Base-by-base conservation (phyloP, 2,888 invertebrate genomes). In the Eilema griseolum region DNA sequence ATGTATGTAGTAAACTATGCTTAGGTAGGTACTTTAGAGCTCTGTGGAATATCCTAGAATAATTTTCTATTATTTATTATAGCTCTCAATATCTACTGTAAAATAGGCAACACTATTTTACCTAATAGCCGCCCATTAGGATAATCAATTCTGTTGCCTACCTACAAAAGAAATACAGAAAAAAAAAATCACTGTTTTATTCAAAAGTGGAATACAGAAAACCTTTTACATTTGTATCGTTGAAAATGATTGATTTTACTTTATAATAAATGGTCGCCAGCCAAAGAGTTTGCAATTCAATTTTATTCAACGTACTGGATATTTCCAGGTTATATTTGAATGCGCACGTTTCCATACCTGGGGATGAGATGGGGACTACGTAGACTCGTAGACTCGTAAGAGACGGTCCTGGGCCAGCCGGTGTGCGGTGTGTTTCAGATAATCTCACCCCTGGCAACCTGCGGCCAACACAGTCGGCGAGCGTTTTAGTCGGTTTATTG, bases 271-370 rank as follows among this genome's bases (percentile, higher is more conserved):
- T 69, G 60, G 67, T 31, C 70, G 67, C 66, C 63, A 66, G 79
- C 69, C 71, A 16, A 10, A 1, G 7, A 1, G 66, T 82, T 81
- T 79, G 78, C 81, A 81, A 81, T 65, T 81, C 81, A 79, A 81
- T 79, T 16, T 7, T 23, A 11, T 59, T 2, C n/a, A 52, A 8
- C 59, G 31, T 56, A 67, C n/a, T 65, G 63, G 46, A 74, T 70
- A 33, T 66, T 72, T 74, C 52, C 26, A 66, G 52, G 73, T 71
- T 74, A 69, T 69, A 69, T 71, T 88, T 88, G 85, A 90, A 78
- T 59, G 12, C 20, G n/a, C n/a, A n/a, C n/a, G n/a, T n/a, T n/a
- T n/a, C n/a, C n/a, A n/a, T n/a, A n/a, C n/a, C n/a, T n/a, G n/a
- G n/a, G n/a, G n/a, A n/a, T n/a, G n/a, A n/a, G n/a, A n/a, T n/a